phyloP scores from a whole-genome alignment of 2,888 invertebrate genomes.

The Ischnura elegans region DNA sequence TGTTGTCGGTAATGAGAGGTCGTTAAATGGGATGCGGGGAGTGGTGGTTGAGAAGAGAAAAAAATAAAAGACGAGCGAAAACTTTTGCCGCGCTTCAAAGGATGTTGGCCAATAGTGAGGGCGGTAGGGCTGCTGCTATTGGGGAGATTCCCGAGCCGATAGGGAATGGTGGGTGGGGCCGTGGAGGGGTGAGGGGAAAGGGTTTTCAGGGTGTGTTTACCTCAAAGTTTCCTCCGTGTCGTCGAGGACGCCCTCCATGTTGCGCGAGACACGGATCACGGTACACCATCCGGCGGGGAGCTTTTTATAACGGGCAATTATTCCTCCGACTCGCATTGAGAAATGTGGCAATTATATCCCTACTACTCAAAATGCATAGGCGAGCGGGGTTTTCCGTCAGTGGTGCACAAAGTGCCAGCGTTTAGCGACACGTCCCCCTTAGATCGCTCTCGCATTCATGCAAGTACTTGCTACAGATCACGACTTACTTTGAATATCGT shows the following conservation, averaged over 20 bases:
- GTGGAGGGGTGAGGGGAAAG: neutral
- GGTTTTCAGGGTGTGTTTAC: neutral
- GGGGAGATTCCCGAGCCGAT: neutral
- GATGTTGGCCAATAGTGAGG: conserved; percentile 48
- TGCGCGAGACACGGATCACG: neutral
- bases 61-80: neutral
- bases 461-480: too few species aligned
- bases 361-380: conserved; percentile 3
- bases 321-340: neutral
- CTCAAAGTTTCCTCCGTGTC: neutral
- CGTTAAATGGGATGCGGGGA: conserved; percentile 20
- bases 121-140: conserved; percentile 10
- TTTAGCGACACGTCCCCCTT: neutral
- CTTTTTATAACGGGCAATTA: conserved; percentile 26
- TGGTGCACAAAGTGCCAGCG: neutral
- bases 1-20: conserved; percentile 58
- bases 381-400: neutral
- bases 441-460: neutral
- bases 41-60: too few species aligned
- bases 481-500: too few species aligned
- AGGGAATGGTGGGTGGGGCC: conserved; percentile 28
- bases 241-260: neutral
- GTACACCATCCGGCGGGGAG: neutral
- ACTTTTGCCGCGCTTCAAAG: neutral
- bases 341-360: conserved; percentile 24